Evolutionary conservation across 2,113 vertebrate species (phyloP).

Genomic region (Peromyscus leucopus): DNA sequence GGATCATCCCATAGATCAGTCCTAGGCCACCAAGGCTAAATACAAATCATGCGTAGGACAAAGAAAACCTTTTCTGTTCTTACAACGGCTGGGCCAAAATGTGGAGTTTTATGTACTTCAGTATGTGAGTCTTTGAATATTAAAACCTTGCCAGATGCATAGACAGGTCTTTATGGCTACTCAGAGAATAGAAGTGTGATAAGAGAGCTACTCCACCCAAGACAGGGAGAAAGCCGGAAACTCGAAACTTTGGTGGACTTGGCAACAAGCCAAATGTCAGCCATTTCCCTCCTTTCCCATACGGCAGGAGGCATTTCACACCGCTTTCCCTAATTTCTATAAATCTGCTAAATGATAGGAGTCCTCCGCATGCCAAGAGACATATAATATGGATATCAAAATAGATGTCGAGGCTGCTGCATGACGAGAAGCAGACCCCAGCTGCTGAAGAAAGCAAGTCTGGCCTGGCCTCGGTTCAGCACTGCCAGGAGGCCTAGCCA

Average conservation of each 20-base stretch:
- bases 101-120: neutral
- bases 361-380: slow-evolving; percentile 68
- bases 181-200: slow-evolving; percentile 63
- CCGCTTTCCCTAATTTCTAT: slow-evolving; percentile 74
- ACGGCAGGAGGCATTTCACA: slow-evolving; percentile 77
- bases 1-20: neutral
- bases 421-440: slow-evolving; percentile 81
- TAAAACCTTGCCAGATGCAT: slow-evolving; percentile 57
- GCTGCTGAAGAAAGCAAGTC: slow-evolving; percentile 63
- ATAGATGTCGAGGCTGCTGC: slow-evolving; percentile 72
- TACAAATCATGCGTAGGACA: neutral
- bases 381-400: slow-evolving; percentile 76
- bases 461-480: slow-evolving; percentile 63
- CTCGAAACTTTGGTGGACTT: slow-evolving; percentile 66
- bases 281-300: slow-evolving; percentile 73
- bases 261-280: slow-evolving; percentile 73
- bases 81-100: slow-evolving; percentile 46
- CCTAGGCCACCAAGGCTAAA: neutral
- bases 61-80: slow-evolving; percentile 26
- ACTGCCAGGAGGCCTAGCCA: neutral
- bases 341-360: slow-evolving; percentile 79
- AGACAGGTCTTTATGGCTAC: slow-evolving; percentile 38
- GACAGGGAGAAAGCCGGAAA: slow-evolving; percentile 60
- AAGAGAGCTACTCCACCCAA: slow-evolving; percentile 52
- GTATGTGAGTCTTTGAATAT: slow-evolving; percentile 11